Evolutionary conservation across 2,888 invertebrate genomes (phyloP), one percentile per base, ranked within the genome.

Genomic region (Melanargia galathea): DNA sequence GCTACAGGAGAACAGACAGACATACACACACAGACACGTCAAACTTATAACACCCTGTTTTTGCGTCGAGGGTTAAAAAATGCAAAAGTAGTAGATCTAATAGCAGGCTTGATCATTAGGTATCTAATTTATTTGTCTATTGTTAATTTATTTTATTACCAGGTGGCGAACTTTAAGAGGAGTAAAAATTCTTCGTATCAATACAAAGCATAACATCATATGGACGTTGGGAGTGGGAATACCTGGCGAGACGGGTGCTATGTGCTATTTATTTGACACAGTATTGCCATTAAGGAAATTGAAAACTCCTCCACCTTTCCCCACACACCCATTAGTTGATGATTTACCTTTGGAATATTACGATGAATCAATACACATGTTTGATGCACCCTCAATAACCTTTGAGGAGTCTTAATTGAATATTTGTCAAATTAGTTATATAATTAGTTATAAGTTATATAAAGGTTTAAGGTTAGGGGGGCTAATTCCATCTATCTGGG

Each of bases 181-280:
- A 52, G 89, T 95, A 2, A 93, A 97, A 94, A 95, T 99, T 73
- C 93, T 96, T 87, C 93, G 99, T 67, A 97, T 99, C 40, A 98
- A 99, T 80, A 97, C 96, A n/a, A 96, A 97, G 80, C 94, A 97
- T 81, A 98, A 99, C 86, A 95, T 99, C 0, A 90, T 99, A 65
- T 99, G 96, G 94, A 95, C 98, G 10, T 92, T 94, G 71, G 98
- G 98, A 11, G 93, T 93, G 18, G 94, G 93, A 22, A 93, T 97
- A 67, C 96, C 98, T 2, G 99, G 99, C 1, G 95, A 94, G 77
- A 95, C 94, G 0, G 97, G 97, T 76, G 93, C 93, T 1, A 92
- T 95, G 75, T 94, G 96, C 60, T 95, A 96, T 72, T 92, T 99
- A 66, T 96, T 94, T 77, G 99, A 99, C 80, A 95, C 97, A 2